These are phyloP conservation scores for Nemurella pictetii DNA, from an alignment of 2,888 invertebrate species.

Conservation along the genomic window DNA sequence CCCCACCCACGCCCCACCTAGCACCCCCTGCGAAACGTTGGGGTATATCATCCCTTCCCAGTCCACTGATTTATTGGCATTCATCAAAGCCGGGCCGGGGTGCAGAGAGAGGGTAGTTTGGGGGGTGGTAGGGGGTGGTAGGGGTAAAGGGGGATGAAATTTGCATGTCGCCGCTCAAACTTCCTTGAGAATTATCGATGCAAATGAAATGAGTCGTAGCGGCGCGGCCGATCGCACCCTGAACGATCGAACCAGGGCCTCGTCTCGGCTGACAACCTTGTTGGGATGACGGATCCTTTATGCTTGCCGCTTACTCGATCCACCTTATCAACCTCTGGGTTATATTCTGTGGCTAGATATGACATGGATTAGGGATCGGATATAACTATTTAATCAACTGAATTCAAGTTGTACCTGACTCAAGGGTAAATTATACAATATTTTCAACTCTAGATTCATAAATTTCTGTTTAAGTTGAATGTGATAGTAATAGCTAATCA, in stretches of 20 bases:
- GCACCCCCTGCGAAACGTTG: neutral
- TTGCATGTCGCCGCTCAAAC: conserved; percentile 43
- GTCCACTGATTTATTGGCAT: conserved; percentile 42
- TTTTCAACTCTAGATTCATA: no score
- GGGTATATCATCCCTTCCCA: conserved; percentile 18
- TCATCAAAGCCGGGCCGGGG: conserved; percentile 39
- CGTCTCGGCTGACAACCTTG: no score
- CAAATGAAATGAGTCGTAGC: conserved; percentile 42
- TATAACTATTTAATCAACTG: no score
- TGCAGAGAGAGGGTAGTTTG: conserved; percentile 2
- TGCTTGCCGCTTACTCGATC: no score
- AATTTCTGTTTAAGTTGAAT: no score
- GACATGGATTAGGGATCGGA: no score
- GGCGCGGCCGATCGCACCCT: conserved; percentile 6
- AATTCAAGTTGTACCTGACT: no score
- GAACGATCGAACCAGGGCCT: neutral
- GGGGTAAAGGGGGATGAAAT: conserved; percentile 35
- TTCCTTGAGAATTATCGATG: conserved; percentile 43
- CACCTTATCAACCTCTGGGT: no score
- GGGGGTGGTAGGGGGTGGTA: conserved; percentile 10
- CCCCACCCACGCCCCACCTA: neutral
- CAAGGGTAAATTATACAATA: no score
- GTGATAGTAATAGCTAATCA: no score
- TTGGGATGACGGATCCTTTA: no score
- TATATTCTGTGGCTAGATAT: no score